A percentile compares a stretch with the other conserved stretches of the same genome.
Conservation (phyloP, 2,113 vertebrate genomes). For the Melanocharis versteri region DNA sequence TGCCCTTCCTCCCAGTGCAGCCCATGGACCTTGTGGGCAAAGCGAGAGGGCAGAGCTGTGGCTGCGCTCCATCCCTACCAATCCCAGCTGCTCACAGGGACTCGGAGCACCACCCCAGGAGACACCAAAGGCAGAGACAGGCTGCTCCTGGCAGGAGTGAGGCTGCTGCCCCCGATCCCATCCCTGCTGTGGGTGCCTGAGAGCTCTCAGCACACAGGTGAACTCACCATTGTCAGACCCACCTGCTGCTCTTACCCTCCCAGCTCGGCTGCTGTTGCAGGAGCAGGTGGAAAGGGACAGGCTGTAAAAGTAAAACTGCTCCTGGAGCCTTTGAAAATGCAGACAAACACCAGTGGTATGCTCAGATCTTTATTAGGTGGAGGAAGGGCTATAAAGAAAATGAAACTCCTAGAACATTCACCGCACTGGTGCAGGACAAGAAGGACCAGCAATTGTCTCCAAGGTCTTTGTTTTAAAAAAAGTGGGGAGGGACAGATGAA, state of each 20-base stretch:
- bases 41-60: neutral
- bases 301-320: neutral
- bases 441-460: neutral
- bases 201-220: neutral
- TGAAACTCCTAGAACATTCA: constrained; percentile 34
- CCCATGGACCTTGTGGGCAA: fast-evolving
- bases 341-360: constrained; percentile 25
- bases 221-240: neutral
- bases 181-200: neutral
- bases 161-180: too few species aligned
- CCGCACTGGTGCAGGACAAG: constrained; percentile 3
- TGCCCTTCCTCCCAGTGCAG: neutral
- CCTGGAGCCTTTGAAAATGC: neutral
- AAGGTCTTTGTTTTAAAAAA: neutral
- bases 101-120: neutral
- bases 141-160: neutral
- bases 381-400: constrained; percentile 58
- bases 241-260: neutral
- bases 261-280: neutral
- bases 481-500: neutral
- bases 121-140: neutral
- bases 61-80: neutral
- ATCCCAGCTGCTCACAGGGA: neutral
- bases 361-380: constrained; percentile 75
- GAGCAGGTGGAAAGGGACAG: neutral